These are phyloP conservation scores for Hipparchia semele DNA, from an alignment of 2,888 invertebrate species.

Conservation along the genomic window DNA sequence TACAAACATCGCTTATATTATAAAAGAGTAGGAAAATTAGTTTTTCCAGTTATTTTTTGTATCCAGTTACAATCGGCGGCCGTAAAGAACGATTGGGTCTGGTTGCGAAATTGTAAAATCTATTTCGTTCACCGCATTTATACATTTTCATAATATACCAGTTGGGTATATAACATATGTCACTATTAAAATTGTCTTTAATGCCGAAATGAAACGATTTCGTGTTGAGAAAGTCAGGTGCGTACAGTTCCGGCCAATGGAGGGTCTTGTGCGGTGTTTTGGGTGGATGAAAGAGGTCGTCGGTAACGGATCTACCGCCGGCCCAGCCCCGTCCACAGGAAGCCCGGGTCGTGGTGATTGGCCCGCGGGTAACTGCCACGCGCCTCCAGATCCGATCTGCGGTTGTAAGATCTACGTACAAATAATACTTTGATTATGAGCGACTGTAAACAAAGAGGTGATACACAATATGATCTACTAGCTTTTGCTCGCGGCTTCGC, in stretches of 20 bases:
- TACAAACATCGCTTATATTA: too few species aligned
- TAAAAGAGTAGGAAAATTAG: too few species aligned
- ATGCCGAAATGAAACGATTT: too few species aligned
- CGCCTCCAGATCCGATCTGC: conserved; percentile 83
- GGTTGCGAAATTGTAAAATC: conserved; percentile 3
- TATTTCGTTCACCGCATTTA: neutral
- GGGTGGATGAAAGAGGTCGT: neutral
- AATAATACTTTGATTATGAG: conserved; percentile 54
- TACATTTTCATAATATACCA: conserved; percentile 2
- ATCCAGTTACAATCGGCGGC: conserved; percentile 24
- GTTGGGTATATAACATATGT: neutral
- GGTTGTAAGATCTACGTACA: conserved; percentile 82
- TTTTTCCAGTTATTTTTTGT: neutral
- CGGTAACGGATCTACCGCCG: conserved; percentile 53
- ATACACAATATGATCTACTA: too few species aligned
- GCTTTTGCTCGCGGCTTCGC: too few species aligned
- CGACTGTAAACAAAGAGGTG: neutral
- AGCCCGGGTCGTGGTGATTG: conserved; percentile 85
- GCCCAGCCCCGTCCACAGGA: conserved; percentile 86
- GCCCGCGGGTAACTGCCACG: conserved; percentile 83
- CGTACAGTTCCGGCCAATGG: neutral
- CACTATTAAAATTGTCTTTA: too few species aligned
- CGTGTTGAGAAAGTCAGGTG: neutral
- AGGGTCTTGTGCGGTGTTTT: neutral
- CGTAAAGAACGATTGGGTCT: conserved; percentile 8